Base-by-base conservation (phyloP, 2,888 invertebrate species). In the Thalpophila matura region DNA sequence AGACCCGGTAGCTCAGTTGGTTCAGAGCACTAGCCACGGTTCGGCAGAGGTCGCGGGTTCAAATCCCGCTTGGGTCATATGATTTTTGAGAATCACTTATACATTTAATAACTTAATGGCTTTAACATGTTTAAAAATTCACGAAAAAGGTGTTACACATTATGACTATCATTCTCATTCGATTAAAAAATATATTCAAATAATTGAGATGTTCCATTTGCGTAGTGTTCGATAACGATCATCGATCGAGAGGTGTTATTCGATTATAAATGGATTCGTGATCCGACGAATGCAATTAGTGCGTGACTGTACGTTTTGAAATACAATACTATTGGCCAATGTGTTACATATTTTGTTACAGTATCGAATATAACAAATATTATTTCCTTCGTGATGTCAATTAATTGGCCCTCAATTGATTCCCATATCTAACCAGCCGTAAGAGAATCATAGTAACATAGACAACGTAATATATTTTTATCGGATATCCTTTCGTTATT, bases 231-330 rank as follows among this genome's bases (percentile, higher is more conserved):
- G 53, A 60, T 72, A 79, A 64, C 77, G 62, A 70, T 77, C 62
- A 70, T 75, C 66, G 33, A 76, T 58, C 65, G 56, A 73, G 60
- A 80, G 63, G 66, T 75, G 75, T 74, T 74, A 72, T 70, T 66
- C 58, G 67, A 74, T 72, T 78, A 64, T 68, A 56, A 74, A 80
- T 80, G 69, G 66, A 78, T 72, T 85, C 83, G 79, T 85, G 82
- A 82, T 84, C 71, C 18, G 43, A 62, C 69, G 54, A 79, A 79
- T 66, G 76, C 78, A 83, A 86, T 86, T 86, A 89, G 85, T 81
- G 82, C 84, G 83, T 87, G 88, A 86, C 84, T 81, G 65, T 80
- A 78, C 69, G 49, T 77, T 73, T 76, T 67, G 83, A 75, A 85
- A 86, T 78, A 78, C 71, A 76, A 86, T 83, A 80, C 71, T 54